Conservation (phyloP, 2,888 invertebrate species). For the Megaustenia siamemsis region DNA sequence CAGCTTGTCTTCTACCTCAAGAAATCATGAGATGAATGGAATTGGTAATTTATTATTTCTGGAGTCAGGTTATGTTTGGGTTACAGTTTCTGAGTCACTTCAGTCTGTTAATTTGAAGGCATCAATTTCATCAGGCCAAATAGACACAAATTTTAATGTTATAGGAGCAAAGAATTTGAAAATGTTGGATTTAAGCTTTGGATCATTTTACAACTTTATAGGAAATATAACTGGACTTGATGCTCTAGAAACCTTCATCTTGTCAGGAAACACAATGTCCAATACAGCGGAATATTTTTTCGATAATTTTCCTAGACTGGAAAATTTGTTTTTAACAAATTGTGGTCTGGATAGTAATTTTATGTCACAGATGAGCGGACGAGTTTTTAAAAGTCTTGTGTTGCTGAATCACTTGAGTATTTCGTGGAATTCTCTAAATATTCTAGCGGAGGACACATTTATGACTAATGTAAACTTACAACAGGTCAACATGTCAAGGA, state of each 20-base stretch:
- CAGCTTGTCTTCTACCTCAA: background rate
- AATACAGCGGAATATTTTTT: conserved; percentile 9
- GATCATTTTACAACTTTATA: background rate
- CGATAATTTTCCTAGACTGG: conserved; percentile 2
- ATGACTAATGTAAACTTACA: background rate
- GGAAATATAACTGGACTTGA: conserved; percentile 7
- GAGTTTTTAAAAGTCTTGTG: background rate
- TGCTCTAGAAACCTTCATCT: background rate
- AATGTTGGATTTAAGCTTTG: background rate
- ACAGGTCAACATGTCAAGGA: conserved; percentile 6
- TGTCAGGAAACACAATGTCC: conserved; percentile 7
- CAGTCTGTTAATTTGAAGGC: background rate
- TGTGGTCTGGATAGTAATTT: background rate
- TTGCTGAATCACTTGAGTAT: conserved; percentile 4
- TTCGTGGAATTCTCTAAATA: background rate
- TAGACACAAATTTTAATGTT: background rate
- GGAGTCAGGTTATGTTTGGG: background rate
- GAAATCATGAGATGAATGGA: background rate
- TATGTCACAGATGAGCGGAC: conserved; percentile 6
- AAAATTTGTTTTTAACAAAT: background rate
- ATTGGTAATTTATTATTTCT: no score
- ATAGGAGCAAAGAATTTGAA: background rate
- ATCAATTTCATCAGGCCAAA: background rate
- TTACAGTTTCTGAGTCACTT: background rate
- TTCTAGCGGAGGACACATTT: background rate